Conservation (phyloP, 2,888 invertebrate genomes). For the Dicyrtomina minuta region DNA sequence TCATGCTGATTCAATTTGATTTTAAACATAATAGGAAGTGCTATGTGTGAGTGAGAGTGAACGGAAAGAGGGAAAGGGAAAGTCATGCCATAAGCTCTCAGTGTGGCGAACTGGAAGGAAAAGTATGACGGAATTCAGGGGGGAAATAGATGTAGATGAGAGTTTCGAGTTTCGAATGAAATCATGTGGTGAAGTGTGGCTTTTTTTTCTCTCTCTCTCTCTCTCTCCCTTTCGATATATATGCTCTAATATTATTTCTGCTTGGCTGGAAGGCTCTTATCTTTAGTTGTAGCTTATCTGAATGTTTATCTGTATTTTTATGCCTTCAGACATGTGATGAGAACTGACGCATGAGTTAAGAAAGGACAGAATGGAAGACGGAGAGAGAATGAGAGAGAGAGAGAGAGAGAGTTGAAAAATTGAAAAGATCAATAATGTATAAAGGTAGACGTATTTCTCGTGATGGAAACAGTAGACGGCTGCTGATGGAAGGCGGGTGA, state of each 20-base stretch:
- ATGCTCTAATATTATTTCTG: too few species aligned
- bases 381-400: not conserved
- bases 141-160: slow-evolving; percentile 12
- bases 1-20: too few species aligned
- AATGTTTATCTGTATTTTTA: slow-evolving; percentile 2
- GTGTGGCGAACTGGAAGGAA: slow-evolving; percentile 8
- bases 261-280: too few species aligned
- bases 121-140: slow-evolving; percentile 14
- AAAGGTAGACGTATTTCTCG: not conserved
- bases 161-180: too few species aligned
- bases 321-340: not conserved
- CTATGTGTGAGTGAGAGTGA: not conserved
- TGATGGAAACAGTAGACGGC: not conserved
- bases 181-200: slow-evolving; percentile 20
- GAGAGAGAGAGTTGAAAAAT: not conserved
- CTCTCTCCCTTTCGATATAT: not conserved
- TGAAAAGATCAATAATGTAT: slow-evolving; percentile 1
- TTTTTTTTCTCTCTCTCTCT: not conserved
- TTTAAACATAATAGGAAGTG: too few species aligned
- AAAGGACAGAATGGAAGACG: slow-evolving; percentile 1
- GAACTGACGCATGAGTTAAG: not conserved
- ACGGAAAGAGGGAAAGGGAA: not conserved
- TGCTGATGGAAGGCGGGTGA: not conserved
- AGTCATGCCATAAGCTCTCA: not conserved
- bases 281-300: not conserved